Percentiles rank a stretch among this genome's conserved stretches.
Conservation (phyloP, 2,888 invertebrate genomes). For the Nipponacmea schrenckii region DNA sequence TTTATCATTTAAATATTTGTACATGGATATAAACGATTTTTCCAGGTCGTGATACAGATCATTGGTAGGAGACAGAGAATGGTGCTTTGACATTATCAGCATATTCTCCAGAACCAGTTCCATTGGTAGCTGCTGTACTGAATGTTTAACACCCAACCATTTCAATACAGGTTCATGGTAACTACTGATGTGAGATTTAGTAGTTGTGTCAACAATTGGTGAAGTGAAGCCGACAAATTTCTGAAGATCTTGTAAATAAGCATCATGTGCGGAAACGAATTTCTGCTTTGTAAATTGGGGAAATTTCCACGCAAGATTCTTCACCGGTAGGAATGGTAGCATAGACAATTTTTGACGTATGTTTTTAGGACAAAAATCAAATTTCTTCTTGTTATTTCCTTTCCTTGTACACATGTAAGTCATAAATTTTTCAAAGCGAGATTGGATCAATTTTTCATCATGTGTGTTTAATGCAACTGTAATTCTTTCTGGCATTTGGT, state of each 20-base stretch:
- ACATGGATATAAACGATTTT: background rate
- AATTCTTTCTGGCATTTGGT: slow-evolving; percentile 33
- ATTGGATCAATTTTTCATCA: background rate
- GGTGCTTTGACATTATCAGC: background rate
- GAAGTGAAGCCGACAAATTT: background rate
- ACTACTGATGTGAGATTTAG: background rate
- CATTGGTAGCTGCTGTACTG: background rate
- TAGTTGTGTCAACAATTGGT: background rate
- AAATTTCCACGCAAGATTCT: background rate
- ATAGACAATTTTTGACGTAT: background rate
- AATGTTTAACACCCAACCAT: background rate
- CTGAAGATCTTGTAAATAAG: background rate
- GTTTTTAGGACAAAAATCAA: slow-evolving; percentile 2
- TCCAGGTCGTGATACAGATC: background rate
- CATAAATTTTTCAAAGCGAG: background rate
- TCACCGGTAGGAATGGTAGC: slow-evolving; percentile 21
- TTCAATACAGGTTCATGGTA: background rate
- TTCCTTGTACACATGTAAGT: slow-evolving; percentile 16
- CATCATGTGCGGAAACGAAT: background rate
- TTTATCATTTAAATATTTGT: background rate
- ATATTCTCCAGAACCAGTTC: background rate
- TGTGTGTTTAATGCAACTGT: background rate
- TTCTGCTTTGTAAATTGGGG: background rate
- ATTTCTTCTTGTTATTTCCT: background rate
- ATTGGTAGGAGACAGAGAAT: background rate